Percentiles rank a stretch among this genome's conserved stretches.
These are phyloP conservation scores for Nematolebias whitei DNA, from an alignment of 2,113 vertebrate species.

Conservation along the genomic window DNA sequence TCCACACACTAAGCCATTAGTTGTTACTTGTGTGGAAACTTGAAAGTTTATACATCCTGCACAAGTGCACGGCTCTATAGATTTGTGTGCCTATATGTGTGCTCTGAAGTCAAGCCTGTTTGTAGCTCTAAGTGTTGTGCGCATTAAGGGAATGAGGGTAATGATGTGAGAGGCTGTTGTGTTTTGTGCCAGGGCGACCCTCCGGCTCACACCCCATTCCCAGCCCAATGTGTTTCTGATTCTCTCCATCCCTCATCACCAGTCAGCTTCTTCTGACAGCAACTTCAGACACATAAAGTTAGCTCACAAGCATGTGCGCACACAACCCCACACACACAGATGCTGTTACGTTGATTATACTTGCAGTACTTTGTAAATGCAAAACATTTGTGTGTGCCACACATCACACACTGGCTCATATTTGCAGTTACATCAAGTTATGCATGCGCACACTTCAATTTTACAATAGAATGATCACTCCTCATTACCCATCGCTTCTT, in stretches of 20 bases:
- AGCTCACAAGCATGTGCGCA: slow-evolving; percentile 24
- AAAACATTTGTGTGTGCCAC: slow-evolving; percentile 1
- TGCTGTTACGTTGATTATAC: background rate
- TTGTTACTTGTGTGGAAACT: background rate
- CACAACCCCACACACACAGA: background rate
- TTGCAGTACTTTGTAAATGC: slow-evolving; percentile 25
- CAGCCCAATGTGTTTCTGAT: slow-evolving; percentile 80
- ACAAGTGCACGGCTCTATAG: slow-evolving; percentile 20
- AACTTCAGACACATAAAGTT: slow-evolving; percentile 58
- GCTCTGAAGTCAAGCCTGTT: slow-evolving; percentile 62
- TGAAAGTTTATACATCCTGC: slow-evolving; percentile 15
- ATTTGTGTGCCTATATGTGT: slow-evolving; percentile 50
- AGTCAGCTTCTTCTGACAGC: slow-evolving; percentile 69
- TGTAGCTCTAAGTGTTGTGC: slow-evolving; percentile 75
- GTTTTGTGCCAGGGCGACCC: slow-evolving; percentile 76
- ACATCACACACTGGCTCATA: slow-evolving; percentile 15
- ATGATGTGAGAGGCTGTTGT: slow-evolving; percentile 78
- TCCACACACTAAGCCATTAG: background rate
- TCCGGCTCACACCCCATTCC: slow-evolving; percentile 75
- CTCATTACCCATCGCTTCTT: slow-evolving; percentile 24
- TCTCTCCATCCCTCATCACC: slow-evolving; percentile 76
- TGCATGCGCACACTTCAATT: slow-evolving; percentile 49
- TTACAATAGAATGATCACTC: slow-evolving; percentile 45
- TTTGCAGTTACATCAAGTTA: slow-evolving; percentile 51
- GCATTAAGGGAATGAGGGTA: slow-evolving; percentile 81